Evolutionary conservation across 2,888 invertebrate genomes (phyloP), one percentile per base, ranked within the genome.

Genomic region (Dysmachus trigonus): DNA sequence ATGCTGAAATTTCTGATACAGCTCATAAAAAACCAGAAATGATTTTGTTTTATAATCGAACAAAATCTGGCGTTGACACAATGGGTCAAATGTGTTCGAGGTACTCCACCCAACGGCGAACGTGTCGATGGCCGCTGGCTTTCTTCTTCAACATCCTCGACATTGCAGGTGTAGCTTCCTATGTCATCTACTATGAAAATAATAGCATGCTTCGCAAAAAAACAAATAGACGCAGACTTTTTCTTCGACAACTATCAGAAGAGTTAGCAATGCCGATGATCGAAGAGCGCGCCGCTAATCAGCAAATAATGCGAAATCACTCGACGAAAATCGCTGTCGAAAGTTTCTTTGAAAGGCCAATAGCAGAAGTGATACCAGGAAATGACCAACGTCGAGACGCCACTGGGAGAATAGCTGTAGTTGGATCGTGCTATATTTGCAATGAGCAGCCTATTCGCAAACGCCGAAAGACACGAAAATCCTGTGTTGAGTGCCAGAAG

Each of bases 161-260:
- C n/a, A n/a, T n/a, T n/a, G n/a, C n/a, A n/a, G 35, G 83, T 62
- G n/a, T 72, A 15, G 41, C 38, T 27, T 3, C 73, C 7, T 85
- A 74, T 35, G n/a, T 86, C 10, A 82, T 38, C 38, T 82, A 82
- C 41, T 71, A 83, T 72, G 82, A 82, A 81, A 86, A 86, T 81
- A 86, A 86, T 81, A 53, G 31, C 27, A 81, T 81, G 86, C n/a
- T 86, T 27, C 3, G 27, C 5, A 72, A 53, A 74, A 31, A 81
- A 86, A 86, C 86, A 35, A 86, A 73, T 15, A 38, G 77, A 47
- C 81, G 86, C 13, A 81, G 82, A 35, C 81, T 72, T 73, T 82
- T 86, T 82, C 47, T 81, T 62, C 86, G 86, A 5, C 83, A 86
- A 62, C 72, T 86, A n/a, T 81, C 38, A 47, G 82, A 86, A 73